These are phyloP conservation scores for Mastigias papua DNA, from an alignment of 30 jellyfish, hydroid and myxozoan genomes.

Conservation along the genomic window DNA sequence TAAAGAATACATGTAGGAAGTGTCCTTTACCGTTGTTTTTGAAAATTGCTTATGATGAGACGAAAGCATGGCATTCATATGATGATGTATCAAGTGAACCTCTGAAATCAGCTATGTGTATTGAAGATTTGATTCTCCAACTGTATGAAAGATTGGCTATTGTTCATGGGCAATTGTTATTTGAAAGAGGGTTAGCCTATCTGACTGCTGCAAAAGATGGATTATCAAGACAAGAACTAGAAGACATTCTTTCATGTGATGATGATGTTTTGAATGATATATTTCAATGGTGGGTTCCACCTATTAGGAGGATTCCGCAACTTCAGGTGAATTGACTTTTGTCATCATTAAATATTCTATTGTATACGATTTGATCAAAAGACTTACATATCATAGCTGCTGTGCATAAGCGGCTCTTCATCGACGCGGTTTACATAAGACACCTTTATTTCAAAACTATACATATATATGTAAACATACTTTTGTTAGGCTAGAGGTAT, in stretches of 20 bases:
- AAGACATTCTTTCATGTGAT: slow-evolving; percentile 55
- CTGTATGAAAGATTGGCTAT: slow-evolving; percentile 12
- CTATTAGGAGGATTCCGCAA: slow-evolving; percentile 46
- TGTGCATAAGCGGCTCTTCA: too few species aligned
- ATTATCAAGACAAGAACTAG: slow-evolving; percentile 45
- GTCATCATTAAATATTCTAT: too few species aligned
- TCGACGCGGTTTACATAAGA: too few species aligned
- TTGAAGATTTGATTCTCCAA: slow-evolving; percentile 31
- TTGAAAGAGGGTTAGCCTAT: slow-evolving; percentile 46
- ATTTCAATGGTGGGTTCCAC: slow-evolving; percentile 65
- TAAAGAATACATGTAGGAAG: not conserved
- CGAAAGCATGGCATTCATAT: slow-evolving; percentile 43
- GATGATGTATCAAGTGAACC: slow-evolving; percentile 15
- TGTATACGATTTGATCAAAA: too few species aligned
- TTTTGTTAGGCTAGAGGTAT: too few species aligned
- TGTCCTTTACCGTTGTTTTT: slow-evolving; percentile 49
- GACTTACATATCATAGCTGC: too few species aligned
- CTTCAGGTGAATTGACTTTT: slow-evolving; percentile 24
- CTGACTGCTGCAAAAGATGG: slow-evolving; percentile 55
- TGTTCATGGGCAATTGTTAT: slow-evolving; percentile 27
- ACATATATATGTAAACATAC: too few species aligned
- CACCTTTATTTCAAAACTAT: too few species aligned
- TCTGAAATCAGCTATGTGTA: slow-evolving; percentile 1
- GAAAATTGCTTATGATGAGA: slow-evolving; percentile 44
- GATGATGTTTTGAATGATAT: slow-evolving; percentile 44